Evolutionary conservation across 2,888 invertebrate genomes (phyloP), one percentile per base, ranked within the genome.

Genomic region (Cactoblastis cactorum): DNA sequence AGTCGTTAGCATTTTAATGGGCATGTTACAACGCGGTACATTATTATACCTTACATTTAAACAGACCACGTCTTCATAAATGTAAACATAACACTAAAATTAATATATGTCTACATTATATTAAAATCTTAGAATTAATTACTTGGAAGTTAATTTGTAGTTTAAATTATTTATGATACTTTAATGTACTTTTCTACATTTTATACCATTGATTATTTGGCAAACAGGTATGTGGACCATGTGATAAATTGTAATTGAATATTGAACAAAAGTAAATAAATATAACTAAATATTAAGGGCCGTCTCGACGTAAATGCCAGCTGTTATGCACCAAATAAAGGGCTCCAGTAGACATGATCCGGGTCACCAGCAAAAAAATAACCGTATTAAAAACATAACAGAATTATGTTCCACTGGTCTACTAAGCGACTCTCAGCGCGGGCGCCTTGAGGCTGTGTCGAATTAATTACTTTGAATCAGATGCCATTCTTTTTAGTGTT

Each of bases 371-470:
- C 66, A 71, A 83, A 83, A 56, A 74, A 81, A 83, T 81, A 83
- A 85, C 83, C 83, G 84, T 83, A 83, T 79, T 79, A 83, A 81
- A 80, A 77, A 82, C 67, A 78, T 86, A 87, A 87, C 85, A 72
- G 86, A 83, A 83, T 80, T 74, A 67, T 76, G 86, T 56, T 80
- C 84, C 65, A 88, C 82, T 85, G 71, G 63, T 85, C 84, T 65
- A 87, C 83, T 77, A 77, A 85, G 71, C 75, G 71, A 74, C 69
- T 75, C 65, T 72, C 78, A 77, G 80, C 77, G 68, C 62, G 66
- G 58, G 63, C 65, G 49, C 56, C 68, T 67, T 64, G 76, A 73
- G 74, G 77, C 76, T 71, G 68, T 66, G 62, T 67, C 68, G 62
- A 77, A 79, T 79, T 70, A 72, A 72, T 69, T 64, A 62, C 65